Base-by-base conservation (phyloP, 2,888 invertebrate species). In the Heliothis peltigera region DNA sequence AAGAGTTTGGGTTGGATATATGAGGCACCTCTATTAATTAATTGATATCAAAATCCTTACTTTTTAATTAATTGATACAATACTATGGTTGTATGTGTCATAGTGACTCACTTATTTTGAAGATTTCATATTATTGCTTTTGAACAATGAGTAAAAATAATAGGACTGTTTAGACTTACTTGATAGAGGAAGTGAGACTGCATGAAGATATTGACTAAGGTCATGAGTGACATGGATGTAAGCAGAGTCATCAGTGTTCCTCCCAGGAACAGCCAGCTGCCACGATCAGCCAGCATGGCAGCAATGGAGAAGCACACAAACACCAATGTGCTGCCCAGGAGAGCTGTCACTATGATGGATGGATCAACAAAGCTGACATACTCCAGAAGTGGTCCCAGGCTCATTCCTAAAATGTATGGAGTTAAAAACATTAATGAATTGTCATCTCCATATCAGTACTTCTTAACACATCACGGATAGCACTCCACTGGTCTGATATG, bases 281-380 rank as follows among this genome's bases (percentile, higher is more conserved):
- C 98, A 75, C 98, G 96, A 78, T 98, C 97, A 57, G 98, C 98
- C 79, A 98, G 95, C 88, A 99, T 96, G 4, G 99, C 97, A 56
- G 98, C 97, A 82, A 98, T 91, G 19, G 98, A 97, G 95, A 99
- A 98, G 83, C 98, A 98, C 17, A 97, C 97, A 92, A 99, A 99
- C 60, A 99, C 97, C 49, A 99, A 93, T 39, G 97, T 96, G 1
- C 99, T 98, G 65, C 96, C 98, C 79, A 98, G 90, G 68, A 99
- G 95, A 18, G 99, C 98, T 19, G 98, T 98, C 21, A 98, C 95
- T 70, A 99, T 97, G 80, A 99, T 98, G 76, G 97, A 96, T 6
- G 99, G 98, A 91, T 99, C 97, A 71, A 99, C 93, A 69, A 95
- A 89, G 82, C 98, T 96, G 49, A 97, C 98, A 89, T 97, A 96